Conservation (phyloP, 2,888 invertebrate species). For the Notocelia uddmanniana region DNA sequence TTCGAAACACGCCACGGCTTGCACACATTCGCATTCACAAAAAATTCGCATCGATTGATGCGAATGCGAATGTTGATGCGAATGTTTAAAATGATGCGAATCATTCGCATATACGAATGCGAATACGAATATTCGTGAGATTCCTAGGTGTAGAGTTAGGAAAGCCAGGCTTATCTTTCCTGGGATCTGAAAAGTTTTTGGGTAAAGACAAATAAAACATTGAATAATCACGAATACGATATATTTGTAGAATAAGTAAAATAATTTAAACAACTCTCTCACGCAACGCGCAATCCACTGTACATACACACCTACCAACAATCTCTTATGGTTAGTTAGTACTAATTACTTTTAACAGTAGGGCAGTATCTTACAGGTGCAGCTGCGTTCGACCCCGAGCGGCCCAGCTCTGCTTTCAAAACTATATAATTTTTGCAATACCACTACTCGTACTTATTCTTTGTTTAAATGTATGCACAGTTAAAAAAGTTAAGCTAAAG, state of each 20-base stretch:
- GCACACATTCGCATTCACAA: too few relatives aligned
- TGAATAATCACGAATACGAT: slow-evolving; percentile 29
- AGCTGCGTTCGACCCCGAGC: neutral
- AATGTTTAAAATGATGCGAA: too few relatives aligned
- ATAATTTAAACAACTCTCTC: slow-evolving; percentile 42
- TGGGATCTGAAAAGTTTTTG: too few relatives aligned
- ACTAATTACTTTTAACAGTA: slow-evolving; percentile 22
- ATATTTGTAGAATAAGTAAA: slow-evolving; percentile 40
- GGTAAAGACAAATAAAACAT: slow-evolving; percentile 9
- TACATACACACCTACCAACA: slow-evolving; percentile 43
- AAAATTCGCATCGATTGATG: too few relatives aligned
- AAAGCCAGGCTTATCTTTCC: too few relatives aligned
- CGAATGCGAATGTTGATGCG: too few relatives aligned
- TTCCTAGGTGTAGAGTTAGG: too few relatives aligned
- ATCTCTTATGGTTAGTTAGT: slow-evolving; percentile 14
- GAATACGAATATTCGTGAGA: too few relatives aligned
- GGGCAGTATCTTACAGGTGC: slow-evolving; percentile 25
- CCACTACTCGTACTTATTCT: neutral
- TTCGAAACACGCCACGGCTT: too few relatives aligned
- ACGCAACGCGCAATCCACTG: slow-evolving; percentile 33
- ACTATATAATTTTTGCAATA: slow-evolving; percentile 8
- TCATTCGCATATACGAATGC: too few relatives aligned
- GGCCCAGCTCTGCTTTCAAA: neutral
- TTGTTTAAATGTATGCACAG: too few relatives aligned
- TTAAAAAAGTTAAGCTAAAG: neutral